Conservation (phyloP, 2,113 vertebrate genomes). For the Nesogale talazaci region DNA sequence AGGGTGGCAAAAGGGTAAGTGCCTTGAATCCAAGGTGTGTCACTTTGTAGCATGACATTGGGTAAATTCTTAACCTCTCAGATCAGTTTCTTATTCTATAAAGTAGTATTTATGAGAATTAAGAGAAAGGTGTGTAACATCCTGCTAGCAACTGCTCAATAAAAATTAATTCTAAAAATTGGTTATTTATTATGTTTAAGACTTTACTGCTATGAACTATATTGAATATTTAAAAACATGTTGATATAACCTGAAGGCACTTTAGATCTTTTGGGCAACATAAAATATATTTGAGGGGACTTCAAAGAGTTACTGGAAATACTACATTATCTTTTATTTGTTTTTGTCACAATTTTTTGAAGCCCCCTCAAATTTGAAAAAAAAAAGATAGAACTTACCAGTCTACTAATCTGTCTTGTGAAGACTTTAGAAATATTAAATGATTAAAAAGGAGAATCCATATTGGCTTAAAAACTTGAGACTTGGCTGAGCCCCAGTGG, state of each 20-base stretch:
- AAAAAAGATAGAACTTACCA: conserved; percentile 48
- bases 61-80: conserved; percentile 35
- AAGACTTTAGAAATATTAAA: not conserved
- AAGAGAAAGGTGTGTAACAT: conserved; percentile 38
- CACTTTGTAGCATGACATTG: conserved; percentile 26
- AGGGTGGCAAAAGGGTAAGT: not conserved
- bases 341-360: no score
- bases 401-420: conserved; percentile 48
- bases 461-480: not conserved
- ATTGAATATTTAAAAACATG: conserved; percentile 6
- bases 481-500: no score
- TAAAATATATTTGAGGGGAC: not conserved
- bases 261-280: conserved; percentile 13
- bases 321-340: no score
- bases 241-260: conserved; percentile 45
- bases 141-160: not conserved
- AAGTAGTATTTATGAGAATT: not conserved
- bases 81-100: conserved; percentile 54
- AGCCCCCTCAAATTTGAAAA: conserved; percentile 6
- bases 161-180: conserved; percentile 57
- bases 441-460: conserved; percentile 33
- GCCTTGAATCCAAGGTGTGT: not conserved
- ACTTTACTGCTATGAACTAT: conserved; percentile 32
- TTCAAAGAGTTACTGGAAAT: no score
- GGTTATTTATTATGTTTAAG: conserved; percentile 4